Percentiles rank a stretch among this genome's conserved stretches.
Evolutionary conservation across 2,113 vertebrate species (phyloP).

Genomic region (Caretta caretta): DNA sequence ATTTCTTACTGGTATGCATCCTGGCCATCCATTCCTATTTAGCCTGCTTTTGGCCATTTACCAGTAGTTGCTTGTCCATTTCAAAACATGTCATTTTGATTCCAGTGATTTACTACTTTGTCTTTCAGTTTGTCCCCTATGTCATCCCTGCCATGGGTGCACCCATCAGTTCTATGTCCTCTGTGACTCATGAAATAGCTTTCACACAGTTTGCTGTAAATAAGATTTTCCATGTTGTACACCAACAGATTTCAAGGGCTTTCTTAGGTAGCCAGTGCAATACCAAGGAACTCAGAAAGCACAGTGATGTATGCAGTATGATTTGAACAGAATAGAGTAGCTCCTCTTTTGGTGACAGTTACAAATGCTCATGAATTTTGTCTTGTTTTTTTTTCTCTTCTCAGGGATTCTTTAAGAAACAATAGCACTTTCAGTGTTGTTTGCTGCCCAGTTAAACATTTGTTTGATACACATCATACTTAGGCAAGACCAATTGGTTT

Average conservation of each 20-base stretch:
- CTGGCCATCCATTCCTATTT: background rate
- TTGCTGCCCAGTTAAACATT: background rate
- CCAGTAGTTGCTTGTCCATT: conserved; percentile 44
- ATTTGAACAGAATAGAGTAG: background rate
- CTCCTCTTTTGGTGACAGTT: background rate
- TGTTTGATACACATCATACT: background rate
- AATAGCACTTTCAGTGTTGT: background rate
- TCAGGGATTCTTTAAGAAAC: background rate
- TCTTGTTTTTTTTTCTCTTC: conserved; percentile 1
- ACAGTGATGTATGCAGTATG: background rate
- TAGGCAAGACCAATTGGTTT: background rate
- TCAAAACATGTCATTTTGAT: conserved; percentile 50
- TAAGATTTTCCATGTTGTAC: conserved; percentile 61
- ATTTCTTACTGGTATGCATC: background rate
- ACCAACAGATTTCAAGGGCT: background rate
- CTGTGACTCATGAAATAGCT: conserved; percentile 29
- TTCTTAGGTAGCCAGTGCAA: background rate
- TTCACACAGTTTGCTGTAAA: background rate
- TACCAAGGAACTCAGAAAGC: background rate
- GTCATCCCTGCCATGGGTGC: conserved; percentile 41
- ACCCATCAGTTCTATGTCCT: conserved; percentile 44
- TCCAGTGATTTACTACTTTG: conserved; percentile 61
- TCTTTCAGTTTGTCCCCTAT: conserved; percentile 54
- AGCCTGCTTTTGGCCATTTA: conserved; percentile 11
- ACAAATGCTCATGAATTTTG: conserved; percentile 34